Evolutionary conservation across 2,113 vertebrate genomes (phyloP).

Genomic region (Poecile atricapillus): DNA sequence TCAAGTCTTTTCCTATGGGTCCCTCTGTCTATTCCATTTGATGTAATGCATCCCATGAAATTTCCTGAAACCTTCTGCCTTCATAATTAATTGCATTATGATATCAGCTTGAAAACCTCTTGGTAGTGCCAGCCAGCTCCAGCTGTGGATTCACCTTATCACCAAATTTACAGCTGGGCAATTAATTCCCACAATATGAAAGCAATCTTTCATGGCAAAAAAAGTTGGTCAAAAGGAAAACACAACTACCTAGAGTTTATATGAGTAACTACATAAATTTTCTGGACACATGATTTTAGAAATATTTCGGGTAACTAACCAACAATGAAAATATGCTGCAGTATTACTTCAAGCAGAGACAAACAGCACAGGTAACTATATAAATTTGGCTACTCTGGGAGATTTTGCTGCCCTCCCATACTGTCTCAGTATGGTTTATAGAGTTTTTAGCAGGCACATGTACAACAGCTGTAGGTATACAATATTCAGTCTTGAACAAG

Average conservation of each 20-base stretch:
- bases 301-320: not conserved
- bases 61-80: not conserved
- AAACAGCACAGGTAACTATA: not conserved
- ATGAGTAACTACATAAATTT: not conserved
- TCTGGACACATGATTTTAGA: not conserved
- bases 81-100: not conserved
- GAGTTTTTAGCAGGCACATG: not conserved
- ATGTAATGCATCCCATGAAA: not conserved
- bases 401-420: not conserved
- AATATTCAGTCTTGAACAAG: not conserved
- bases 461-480: not conserved
- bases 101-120: slow-evolving; percentile 4
- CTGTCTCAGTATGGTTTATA: not conserved
- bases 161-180: not conserved
- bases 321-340: not conserved
- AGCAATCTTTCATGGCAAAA: not conserved
- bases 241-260: not conserved
- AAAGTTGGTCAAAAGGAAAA: not conserved
- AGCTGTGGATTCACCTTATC: not conserved
- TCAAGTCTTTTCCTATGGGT: not conserved
- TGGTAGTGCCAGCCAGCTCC: not conserved
- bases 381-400: not conserved
- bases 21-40: not conserved
- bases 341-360: not conserved
- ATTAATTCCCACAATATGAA: not conserved